Conservation (phyloP, 2,888 invertebrate species). For the Noctua pronuba region DNA sequence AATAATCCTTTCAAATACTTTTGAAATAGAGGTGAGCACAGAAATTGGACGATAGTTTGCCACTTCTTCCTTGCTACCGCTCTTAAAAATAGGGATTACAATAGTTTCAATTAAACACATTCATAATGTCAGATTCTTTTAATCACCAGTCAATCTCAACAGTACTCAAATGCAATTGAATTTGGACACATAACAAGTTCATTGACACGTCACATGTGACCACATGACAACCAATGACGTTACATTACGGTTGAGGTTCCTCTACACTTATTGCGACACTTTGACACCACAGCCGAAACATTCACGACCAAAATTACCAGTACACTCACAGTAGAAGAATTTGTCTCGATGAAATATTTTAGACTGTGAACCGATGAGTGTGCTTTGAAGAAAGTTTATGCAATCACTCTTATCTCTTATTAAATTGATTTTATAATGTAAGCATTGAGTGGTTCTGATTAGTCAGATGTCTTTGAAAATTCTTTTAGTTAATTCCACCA, state of each 20-base stretch:
- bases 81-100: too few relatives aligned
- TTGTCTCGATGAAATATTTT: constrained; percentile 16
- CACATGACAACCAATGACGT: constrained; percentile 80
- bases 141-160: constrained; percentile 63
- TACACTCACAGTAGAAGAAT: constrained; percentile 23
- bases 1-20: too few relatives aligned
- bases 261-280: constrained; percentile 63
- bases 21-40: too few relatives aligned
- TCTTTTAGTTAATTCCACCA: constrained; percentile 66
- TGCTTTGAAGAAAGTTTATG: constrained; percentile 70
- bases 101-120: too few relatives aligned
- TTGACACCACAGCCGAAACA: constrained; percentile 55
- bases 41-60: too few relatives aligned
- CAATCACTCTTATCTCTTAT: constrained; percentile 72
- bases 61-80: too few relatives aligned
- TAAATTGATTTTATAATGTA: constrained; percentile 73
- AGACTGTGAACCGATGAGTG: constrained; percentile 44
- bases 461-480: constrained; percentile 66
- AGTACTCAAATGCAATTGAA: constrained; percentile 75
- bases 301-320: constrained; percentile 13
- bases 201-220: constrained; percentile 81
- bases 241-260: constrained; percentile 70
- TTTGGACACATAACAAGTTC: constrained; percentile 80
- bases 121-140: constrained; percentile 21
- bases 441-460: constrained; percentile 73